phyloP scores from a whole-genome alignment of 2,797 vertebrate genomes.

The Sphaeramia orbicularis region DNA sequence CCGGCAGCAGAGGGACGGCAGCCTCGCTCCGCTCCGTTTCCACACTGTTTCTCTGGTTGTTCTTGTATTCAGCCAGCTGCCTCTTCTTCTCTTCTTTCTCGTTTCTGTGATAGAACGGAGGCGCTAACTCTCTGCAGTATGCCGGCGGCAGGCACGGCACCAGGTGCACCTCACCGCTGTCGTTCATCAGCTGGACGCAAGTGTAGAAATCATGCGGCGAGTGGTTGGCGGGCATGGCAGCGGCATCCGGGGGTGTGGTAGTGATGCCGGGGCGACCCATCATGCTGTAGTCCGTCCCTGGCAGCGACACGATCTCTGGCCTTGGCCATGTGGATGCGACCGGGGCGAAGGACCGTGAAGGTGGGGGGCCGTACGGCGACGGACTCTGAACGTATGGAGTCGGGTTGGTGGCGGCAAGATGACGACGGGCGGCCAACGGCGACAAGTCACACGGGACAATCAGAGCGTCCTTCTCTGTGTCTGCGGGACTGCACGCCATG shows the following conservation, averaged over 20 bases:
- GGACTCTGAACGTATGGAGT: constrained; percentile 2
- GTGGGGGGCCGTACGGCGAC: constrained; percentile 39
- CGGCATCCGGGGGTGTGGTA: fast-evolving
- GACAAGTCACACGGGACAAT: background rate
- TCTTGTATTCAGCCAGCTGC: constrained; percentile 45
- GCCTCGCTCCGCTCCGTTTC: constrained; percentile 50
- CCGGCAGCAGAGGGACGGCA: constrained; percentile 57
- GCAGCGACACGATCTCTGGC: constrained; percentile 51
- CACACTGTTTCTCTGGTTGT: background rate
- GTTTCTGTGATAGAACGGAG: background rate
- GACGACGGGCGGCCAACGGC: background rate
- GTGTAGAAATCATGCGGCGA: constrained; percentile 81
- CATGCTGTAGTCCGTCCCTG: constrained; percentile 71
- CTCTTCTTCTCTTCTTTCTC: constrained; percentile 42
- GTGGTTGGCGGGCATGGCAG: background rate
- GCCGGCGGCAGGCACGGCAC: constrained; percentile 70
- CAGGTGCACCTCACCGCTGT: constrained; percentile 78
- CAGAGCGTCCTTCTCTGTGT: constrained; percentile 14
- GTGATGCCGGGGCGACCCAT: constrained; percentile 33
- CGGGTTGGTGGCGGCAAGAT: background rate
- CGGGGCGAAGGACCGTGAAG: background rate
- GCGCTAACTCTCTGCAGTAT: constrained; percentile 43
- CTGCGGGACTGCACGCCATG: background rate
- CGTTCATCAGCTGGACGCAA: constrained; percentile 79
- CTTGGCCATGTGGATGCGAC: background rate